phyloP scores from a whole-genome alignment of 2,888 invertebrate genomes.

The Penaeus monodon region DNA sequence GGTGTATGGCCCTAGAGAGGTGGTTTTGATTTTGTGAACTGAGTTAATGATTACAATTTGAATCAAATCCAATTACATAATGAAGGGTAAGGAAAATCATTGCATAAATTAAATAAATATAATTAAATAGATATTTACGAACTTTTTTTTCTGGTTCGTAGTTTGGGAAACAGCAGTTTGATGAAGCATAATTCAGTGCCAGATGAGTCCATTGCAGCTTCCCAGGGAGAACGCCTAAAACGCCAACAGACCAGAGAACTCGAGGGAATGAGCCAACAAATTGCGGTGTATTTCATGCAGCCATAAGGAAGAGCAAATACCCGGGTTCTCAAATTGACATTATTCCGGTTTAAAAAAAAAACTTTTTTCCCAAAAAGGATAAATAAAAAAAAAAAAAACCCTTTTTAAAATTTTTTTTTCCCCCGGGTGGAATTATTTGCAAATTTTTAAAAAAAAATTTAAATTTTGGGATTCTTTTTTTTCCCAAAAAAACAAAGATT shows the following conservation, averaged over 20 bases:
- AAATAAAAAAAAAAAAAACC: no score
- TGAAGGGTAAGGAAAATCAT: neutral
- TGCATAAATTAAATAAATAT: no score
- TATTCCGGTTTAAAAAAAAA: constrained; percentile 83
- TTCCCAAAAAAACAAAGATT: no score
- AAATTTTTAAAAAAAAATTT: no score
- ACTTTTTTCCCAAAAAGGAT: neutral
- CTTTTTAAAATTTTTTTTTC: no score
- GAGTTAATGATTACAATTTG: neutral
- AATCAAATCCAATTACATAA: neutral
- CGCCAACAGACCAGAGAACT: constrained; percentile 75
- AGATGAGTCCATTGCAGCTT: constrained; percentile 63
- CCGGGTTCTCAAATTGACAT: constrained; percentile 97
- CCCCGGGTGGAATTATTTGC: no score
- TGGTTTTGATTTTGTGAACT: constrained; percentile 68
- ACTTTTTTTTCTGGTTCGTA: constrained; percentile 31
- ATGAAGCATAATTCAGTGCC: constrained; percentile 62
- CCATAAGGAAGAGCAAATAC: constrained; percentile 77
- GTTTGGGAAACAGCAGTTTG: constrained; percentile 50
- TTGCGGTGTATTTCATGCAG: constrained; percentile 78
- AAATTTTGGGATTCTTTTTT: no score
- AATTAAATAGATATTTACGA: neutral
- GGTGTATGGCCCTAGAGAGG: constrained; percentile 99
- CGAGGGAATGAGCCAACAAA: constrained; percentile 60
- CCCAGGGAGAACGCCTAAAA: constrained; percentile 58